Conservation (phyloP, 2,113 vertebrate genomes). For the Dunckerocampus dactyliophorus region DNA sequence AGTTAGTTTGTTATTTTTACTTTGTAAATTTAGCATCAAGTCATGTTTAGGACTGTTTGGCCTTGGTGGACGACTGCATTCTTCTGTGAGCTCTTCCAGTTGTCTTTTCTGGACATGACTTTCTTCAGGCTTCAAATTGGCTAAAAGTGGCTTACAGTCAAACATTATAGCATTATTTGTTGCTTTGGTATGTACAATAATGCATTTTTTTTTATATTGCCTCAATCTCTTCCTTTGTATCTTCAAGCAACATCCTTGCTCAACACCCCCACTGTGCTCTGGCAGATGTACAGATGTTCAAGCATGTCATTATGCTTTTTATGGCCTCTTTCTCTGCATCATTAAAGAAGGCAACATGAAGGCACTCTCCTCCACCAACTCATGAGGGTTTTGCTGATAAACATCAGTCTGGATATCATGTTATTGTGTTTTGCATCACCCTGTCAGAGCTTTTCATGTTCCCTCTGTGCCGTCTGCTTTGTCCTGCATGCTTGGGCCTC, state of each 20-base stretch:
- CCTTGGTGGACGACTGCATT: no score
- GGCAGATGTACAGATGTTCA: conserved; percentile 37
- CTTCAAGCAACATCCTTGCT: neutral
- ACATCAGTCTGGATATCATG: conserved; percentile 32
- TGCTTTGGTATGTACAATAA: neutral
- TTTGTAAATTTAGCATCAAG: no score
- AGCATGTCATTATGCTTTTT: conserved; percentile 42
- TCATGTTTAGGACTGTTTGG: no score
- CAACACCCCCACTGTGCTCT: conserved; percentile 7
- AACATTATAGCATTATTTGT: no score
- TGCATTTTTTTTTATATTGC: neutral
- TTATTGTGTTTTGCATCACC: conserved; percentile 2
- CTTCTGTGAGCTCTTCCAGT: no score
- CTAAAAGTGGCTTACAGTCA: no score
- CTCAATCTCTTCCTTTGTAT: neutral
- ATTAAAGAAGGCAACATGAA: conserved; percentile 43
- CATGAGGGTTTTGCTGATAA: conserved; percentile 48
- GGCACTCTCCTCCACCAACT: conserved; percentile 13
- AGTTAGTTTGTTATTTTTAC: no score
- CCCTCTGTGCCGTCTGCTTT: conserved; percentile 42
- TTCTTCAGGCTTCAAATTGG: no score
- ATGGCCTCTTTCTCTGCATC: conserved; percentile 27
- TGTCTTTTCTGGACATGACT: no score
- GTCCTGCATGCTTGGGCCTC: conserved; percentile 13
- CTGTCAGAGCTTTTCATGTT: neutral